These are phyloP conservation scores for Pogona vitticeps DNA, from an alignment of 2,113 vertebrate species.

Conservation along the genomic window DNA sequence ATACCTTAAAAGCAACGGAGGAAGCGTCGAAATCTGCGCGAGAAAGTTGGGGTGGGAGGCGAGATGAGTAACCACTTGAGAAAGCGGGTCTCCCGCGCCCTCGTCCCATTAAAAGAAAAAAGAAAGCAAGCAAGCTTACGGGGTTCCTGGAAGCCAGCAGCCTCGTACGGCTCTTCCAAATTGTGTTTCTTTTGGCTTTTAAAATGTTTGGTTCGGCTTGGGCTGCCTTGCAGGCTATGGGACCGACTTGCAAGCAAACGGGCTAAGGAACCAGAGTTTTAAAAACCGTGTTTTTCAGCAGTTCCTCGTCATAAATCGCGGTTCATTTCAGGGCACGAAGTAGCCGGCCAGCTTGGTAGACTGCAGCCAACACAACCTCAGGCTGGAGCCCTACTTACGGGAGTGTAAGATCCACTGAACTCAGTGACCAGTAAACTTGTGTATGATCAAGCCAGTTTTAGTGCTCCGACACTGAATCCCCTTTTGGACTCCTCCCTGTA, in stretches of 20 bases:
- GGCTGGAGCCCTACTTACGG: neutral
- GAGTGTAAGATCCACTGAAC: too few species aligned
- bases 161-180: neutral
- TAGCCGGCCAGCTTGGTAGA: neutral
- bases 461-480: neutral
- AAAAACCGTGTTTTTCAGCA: too few species aligned
- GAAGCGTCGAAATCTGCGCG: neutral
- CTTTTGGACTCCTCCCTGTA: neutral
- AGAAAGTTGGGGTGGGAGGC: neutral
- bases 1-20: neutral
- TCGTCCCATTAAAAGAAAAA: too few species aligned
- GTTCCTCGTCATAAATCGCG: too few species aligned
- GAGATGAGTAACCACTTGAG: neutral
- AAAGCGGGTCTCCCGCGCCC: neutral
- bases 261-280: too few species aligned
- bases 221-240: neutral
- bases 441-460: neutral
- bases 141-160: too few species aligned
- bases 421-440: neutral
- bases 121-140: too few species aligned
- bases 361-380: neutral
- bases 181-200: neutral
- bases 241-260: neutral
- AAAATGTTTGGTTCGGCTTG: too few species aligned
- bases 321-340: neutral